Base-by-base conservation (phyloP, 2,888 invertebrate genomes). In the Caprella mutica region DNA sequence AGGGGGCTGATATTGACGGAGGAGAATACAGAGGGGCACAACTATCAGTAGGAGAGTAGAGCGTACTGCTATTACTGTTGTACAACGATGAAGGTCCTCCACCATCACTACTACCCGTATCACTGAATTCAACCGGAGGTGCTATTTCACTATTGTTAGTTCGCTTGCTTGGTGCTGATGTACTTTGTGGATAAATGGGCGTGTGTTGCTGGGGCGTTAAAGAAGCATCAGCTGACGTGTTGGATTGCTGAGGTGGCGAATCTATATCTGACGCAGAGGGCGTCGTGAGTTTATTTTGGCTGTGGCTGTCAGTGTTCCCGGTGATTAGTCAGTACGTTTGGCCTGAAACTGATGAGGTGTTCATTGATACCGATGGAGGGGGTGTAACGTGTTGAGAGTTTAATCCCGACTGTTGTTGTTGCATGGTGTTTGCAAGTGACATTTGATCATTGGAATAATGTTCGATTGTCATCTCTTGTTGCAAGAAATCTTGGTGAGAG, bases 301-400 rank as follows among this genome's bases (percentile, higher is more conserved):
- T 63, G 59, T 63, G 63, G 63, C 63, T 56, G 57, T 56, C 57
- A 58, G 58, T 64, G 60, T 64, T 60, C 60, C 60, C 60, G 60
- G 57, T 55, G 50, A 58, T 60, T 64, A 64, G 64, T 64, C 64
- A 64, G 58, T 64, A 64, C 40, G 54, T n/a, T 29, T 48, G 63
- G 39, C 60, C 64, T 24, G 59, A 46, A 43, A 58, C 58, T 43
- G 59, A 58, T 33, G 54, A 59, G 23, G 64, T 54, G n/a, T 59
- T 56, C 26, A 59, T 27, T 26, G 56, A 35, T 35, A 51, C 48
- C 26, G 23, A 29, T 29, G 39, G 61, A 33, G 52, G 60, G 5
- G 48, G 55, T 42, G 48, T 29, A 23, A 40, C 58, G 51, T 62
- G 56, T 55, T 61, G 60, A 17, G 52, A 56, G n/a, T 38, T 39